Conservation (phyloP, 1,140 invertebrate genomes). For the Nylanderia fulva region DNA sequence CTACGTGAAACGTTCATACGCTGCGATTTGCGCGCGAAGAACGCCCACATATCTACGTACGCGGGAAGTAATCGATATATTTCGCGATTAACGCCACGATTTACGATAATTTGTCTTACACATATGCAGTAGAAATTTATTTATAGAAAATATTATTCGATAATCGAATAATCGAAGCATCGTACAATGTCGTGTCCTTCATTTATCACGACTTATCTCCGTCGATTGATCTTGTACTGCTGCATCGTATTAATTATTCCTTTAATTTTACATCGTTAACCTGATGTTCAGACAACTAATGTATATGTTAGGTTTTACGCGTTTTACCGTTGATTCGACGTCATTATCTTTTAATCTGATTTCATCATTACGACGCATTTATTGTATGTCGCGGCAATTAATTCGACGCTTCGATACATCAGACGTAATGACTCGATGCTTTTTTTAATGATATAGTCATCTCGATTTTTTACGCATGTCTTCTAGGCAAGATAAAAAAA, state of each 20-base stretch:
- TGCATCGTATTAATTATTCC: conserved; percentile 49
- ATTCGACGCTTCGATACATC: not conserved
- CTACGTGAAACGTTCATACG: not conserved
- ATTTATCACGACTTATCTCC: not conserved
- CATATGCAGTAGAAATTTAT: not conserved
- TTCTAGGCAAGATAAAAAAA: not conserved
- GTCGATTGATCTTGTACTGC: not conserved
- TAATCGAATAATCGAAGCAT: not conserved
- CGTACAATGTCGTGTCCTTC: not conserved
- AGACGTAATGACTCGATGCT: conserved; percentile 21
- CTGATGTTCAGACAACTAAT: not conserved
- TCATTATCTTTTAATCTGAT: conserved; percentile 55
- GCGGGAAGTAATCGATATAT: not conserved
- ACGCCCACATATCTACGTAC: not conserved
- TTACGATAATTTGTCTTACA: not conserved
- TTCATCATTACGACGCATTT: conserved; percentile 48
- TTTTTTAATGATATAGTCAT: conserved; percentile 3
- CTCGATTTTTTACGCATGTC: not conserved
- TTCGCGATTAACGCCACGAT: not conserved
- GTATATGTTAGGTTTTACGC: conserved; percentile 18
- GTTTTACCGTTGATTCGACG: conserved; percentile 4
- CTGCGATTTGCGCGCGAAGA: not conserved
- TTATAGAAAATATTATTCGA: not conserved
- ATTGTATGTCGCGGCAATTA: conserved; percentile 19
- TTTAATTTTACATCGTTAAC: conserved; percentile 26